Evolutionary conservation across 2,888 invertebrate species (phyloP).

Genomic region (Sipha maydis): DNA sequence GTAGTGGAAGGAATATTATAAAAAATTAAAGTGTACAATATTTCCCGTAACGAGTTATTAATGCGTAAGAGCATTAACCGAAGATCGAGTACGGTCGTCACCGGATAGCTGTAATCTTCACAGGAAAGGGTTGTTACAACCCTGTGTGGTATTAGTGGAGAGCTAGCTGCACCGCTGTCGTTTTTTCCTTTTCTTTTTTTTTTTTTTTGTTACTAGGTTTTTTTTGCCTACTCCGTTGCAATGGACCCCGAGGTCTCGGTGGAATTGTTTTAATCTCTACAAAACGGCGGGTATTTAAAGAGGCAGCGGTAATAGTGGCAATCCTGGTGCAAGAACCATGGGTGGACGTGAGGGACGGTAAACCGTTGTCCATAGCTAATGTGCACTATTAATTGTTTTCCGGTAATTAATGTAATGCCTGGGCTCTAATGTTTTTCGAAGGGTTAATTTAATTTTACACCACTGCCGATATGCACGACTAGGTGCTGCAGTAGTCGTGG

Average conservation of each 20-base stretch:
- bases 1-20: background rate
- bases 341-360: background rate
- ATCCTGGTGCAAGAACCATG: background rate
- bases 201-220: background rate
- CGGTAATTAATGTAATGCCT: slow-evolving; percentile 60
- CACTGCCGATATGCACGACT: slow-evolving; percentile 29
- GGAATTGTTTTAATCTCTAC: slow-evolving; percentile 61
- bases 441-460: slow-evolving; percentile 61
- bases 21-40: slow-evolving; percentile 38
- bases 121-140: slow-evolving; percentile 43
- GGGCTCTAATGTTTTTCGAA: slow-evolving; percentile 61
- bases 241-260: background rate
- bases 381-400: slow-evolving; percentile 62
- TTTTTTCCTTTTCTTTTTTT: background rate
- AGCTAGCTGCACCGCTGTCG: background rate
- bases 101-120: slow-evolving; percentile 50
- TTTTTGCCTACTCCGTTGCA: background rate
- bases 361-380: slow-evolving; percentile 54
- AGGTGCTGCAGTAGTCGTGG: background rate
- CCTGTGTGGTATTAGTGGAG: slow-evolving; percentile 17
- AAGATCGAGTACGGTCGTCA: slow-evolving; percentile 57
- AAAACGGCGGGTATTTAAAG: slow-evolving; percentile 52
- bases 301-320: background rate
- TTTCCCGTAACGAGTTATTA: slow-evolving; percentile 61
- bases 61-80: slow-evolving; percentile 58